phyloP scores from a whole-genome alignment of 2,113 vertebrate genomes.

The Hemibagrus wyckioides region DNA sequence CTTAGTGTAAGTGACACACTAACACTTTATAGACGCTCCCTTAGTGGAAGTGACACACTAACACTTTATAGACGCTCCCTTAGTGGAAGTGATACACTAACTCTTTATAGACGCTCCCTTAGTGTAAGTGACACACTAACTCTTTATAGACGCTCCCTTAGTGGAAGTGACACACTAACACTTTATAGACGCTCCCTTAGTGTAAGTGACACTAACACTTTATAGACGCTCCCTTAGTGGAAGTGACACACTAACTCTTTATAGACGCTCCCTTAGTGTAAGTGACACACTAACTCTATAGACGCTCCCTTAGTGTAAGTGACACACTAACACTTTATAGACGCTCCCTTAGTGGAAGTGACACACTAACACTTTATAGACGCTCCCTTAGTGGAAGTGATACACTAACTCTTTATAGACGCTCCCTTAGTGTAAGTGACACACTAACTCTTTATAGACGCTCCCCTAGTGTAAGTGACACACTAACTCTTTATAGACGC shows the following conservation, averaged over 20 bases:
- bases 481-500: conserved; percentile 10
- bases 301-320: not conserved
- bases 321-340: not conserved
- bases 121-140: not conserved
- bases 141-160: conserved; percentile 30
- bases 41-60: not conserved
- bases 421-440: not conserved
- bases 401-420: not conserved
- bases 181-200: conserved; percentile 28
- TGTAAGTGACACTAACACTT: not conserved
- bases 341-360: not conserved
- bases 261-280: not conserved
- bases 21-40: conserved; percentile 29
- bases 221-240: not conserved
- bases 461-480: not conserved
- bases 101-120: conserved; percentile 31
- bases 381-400: not conserved
- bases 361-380: not conserved
- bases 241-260: not conserved
- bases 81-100: not conserved
- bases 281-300: not conserved
- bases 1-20: not conserved
- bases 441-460: conserved; percentile 10
- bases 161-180: not conserved
- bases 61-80: conserved; percentile 33